These are phyloP conservation scores for human DNA, from an alignment of 2,113 vertebrate species.

Conservation along the genomic window GRCh38 chr4:17817001-17817500, in stretches of 20 bases:
- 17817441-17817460: slow-evolving; percentile 88
- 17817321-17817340: slow-evolving; percentile 91
- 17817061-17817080: too few species aligned
- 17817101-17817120: too few species aligned
- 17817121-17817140: neutral
- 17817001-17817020: too few species aligned
- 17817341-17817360: slow-evolving; percentile 96
- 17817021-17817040: too few species aligned
- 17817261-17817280: slow-evolving; percentile 89
- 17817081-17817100: too few species aligned
- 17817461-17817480: slow-evolving; percentile 48
- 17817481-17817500: neutral
- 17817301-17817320: slow-evolving; percentile 90
- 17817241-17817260: slow-evolving; percentile 79
- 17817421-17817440: slow-evolving; percentile 82
- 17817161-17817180: slow-evolving; percentile 2
- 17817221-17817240: slow-evolving; percentile 28
- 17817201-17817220: neutral
- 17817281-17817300: slow-evolving; percentile 89
- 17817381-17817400: slow-evolving; percentile 89
- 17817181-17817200: slow-evolving; percentile 9
- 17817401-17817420: slow-evolving; percentile 83
- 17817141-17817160: neutral
- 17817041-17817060: too few species aligned
- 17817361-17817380: slow-evolving; percentile 89